Evolutionary conservation across 2,113 vertebrate genomes (phyloP).

Genomic region (Chelonoidis abingdonii): DNA sequence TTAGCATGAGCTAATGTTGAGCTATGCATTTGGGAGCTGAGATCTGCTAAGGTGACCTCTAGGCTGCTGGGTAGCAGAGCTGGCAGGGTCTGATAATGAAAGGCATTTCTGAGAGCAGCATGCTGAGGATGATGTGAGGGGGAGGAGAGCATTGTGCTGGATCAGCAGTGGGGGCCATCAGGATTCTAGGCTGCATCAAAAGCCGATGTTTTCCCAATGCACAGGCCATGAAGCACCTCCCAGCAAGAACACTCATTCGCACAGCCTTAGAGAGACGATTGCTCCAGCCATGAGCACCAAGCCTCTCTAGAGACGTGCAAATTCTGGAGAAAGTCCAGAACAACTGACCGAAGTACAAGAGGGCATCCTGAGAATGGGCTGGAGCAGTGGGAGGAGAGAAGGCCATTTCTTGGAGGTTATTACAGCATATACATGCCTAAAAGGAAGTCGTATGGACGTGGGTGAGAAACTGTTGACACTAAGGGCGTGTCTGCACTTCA

Average conservation of each 20-base stretch:
- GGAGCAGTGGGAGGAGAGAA: background rate
- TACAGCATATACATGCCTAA: background rate
- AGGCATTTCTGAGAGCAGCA: background rate
- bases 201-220: background rate
- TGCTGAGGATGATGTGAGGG: background rate
- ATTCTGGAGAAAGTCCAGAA: background rate
- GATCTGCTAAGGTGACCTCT: background rate
- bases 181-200: background rate
- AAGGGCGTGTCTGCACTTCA: background rate
- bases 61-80: background rate
- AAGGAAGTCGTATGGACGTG: background rate
- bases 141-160: background rate
- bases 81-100: background rate
- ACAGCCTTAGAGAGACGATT: accelerated
- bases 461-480: background rate
- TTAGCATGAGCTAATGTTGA: slow-evolving; percentile 20
- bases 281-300: background rate
- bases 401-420: background rate
- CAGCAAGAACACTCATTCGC: background rate
- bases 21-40: background rate
- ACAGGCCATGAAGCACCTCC: background rate
- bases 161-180: background rate
- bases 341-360: accelerated
- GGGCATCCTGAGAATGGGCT: background rate
- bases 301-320: background rate